Conservation (phyloP, 2,888 invertebrate species). For the Campopleginae sp. region DNA sequence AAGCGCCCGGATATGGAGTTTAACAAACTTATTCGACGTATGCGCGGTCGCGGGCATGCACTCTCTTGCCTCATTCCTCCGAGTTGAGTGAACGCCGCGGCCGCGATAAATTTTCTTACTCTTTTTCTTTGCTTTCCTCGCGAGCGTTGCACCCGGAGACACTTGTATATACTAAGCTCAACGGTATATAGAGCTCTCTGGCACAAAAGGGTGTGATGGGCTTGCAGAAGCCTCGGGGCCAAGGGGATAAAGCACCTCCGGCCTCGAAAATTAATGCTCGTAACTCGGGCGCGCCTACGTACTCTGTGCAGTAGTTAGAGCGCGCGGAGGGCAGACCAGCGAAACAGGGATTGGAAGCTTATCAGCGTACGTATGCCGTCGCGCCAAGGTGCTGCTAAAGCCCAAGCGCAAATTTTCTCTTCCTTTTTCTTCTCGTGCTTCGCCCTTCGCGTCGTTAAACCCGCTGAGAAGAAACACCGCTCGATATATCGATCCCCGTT, state of each 20-base stretch:
- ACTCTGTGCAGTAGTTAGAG: conserved; percentile 36
- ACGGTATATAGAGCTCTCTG: conserved; percentile 20
- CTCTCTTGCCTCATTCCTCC: conserved; percentile 41
- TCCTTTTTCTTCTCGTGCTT: conserved; percentile 9
- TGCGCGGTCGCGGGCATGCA: background rate
- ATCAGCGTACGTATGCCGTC: conserved; percentile 81
- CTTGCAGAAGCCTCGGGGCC: background rate
- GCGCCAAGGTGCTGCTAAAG: conserved; percentile 74
- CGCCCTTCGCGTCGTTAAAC: conserved; percentile 49
- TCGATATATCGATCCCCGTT: conserved; percentile 80
- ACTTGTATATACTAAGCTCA: conserved; percentile 13
- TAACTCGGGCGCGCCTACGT: conserved; percentile 68
- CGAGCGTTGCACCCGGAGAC: conserved; percentile 60
- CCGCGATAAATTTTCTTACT: conserved; percentile 74
- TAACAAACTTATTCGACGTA: conserved; percentile 56
- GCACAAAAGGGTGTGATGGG: conserved; percentile 46
- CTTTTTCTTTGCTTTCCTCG: conserved; percentile 36
- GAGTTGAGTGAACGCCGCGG: conserved; percentile 66
- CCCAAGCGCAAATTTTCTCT: conserved; percentile 17
- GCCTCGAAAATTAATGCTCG: conserved; percentile 74
- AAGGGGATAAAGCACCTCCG: background rate
- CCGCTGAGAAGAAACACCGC: conserved; percentile 73
- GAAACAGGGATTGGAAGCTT: conserved; percentile 76
- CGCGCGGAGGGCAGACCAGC: conserved; percentile 61
- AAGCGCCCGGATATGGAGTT: conserved; percentile 55